Evolutionary conservation across 2,797 vertebrate species (phyloP).

Genomic region (Acrossocheilus fasciatus): DNA sequence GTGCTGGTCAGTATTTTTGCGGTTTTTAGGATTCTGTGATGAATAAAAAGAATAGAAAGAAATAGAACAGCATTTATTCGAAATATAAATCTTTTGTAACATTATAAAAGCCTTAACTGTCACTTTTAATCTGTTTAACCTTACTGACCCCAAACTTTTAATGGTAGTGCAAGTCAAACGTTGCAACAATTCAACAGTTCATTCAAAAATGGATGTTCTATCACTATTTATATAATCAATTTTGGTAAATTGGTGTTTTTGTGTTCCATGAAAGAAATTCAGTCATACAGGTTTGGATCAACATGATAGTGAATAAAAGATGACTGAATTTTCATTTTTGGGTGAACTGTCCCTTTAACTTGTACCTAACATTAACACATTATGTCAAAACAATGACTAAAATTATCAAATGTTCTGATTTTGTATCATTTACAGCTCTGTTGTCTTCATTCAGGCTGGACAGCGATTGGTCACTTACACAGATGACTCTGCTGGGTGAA

Average conservation of each 20-base stretch:
- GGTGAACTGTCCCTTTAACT: neutral
- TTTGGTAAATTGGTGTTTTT: neutral
- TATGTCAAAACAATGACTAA: neutral
- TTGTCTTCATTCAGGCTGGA: neutral
- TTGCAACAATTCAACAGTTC: neutral
- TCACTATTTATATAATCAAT: neutral
- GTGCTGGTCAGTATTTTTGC: neutral
- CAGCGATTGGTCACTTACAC: constrained; percentile 82
- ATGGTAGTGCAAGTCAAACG: neutral
- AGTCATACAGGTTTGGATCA: neutral
- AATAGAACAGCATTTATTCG: neutral
- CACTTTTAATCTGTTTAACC: neutral
- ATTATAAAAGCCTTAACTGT: neutral
- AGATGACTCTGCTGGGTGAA: constrained; percentile 96
- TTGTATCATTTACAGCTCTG: neutral
- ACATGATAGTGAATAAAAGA: neutral
- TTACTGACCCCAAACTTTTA: neutral
- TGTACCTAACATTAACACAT: neutral
- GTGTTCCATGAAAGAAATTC: neutral
- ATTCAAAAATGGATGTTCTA: neutral
- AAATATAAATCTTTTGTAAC: neutral
- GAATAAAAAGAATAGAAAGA: neutral
- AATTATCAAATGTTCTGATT: neutral
- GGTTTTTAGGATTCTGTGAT: neutral
- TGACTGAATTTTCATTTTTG: neutral